These are phyloP conservation scores for Merops nubicus DNA, from an alignment of 2,113 vertebrate species.

Conservation along the genomic window DNA sequence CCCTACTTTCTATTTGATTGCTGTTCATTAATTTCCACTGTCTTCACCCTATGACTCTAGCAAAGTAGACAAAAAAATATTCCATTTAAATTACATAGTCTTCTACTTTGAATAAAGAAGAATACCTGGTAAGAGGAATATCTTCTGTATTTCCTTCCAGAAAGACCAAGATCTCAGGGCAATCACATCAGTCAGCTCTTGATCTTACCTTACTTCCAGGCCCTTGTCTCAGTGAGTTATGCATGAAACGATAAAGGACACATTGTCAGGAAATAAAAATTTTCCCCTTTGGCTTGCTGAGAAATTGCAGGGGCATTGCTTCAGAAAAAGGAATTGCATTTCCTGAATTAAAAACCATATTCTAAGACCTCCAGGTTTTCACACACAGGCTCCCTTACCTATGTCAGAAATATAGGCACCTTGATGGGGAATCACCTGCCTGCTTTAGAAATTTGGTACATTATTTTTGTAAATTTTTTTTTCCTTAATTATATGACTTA, in stretches of 20 bases:
- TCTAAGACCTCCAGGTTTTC: neutral
- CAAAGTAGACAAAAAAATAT: neutral
- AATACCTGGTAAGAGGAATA: neutral
- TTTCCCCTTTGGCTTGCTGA: neutral
- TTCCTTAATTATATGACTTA: too few relatives aligned
- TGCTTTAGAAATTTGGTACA: too few relatives aligned
- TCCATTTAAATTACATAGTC: neutral
- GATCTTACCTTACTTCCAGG: neutral
- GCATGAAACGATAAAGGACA: neutral
- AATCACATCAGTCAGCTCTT: neutral
- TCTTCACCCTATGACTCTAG: neutral
- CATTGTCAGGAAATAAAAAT: neutral
- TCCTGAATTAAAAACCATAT: neutral
- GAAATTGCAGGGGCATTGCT: neutral
- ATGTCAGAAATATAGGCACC: too few relatives aligned
- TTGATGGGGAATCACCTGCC: too few relatives aligned
- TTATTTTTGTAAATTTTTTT: too few relatives aligned
- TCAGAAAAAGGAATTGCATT: neutral
- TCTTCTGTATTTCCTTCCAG: neutral
- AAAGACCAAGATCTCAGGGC: neutral
- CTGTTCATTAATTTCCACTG: neutral
- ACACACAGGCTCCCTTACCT: too few relatives aligned
- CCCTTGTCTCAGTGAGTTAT: neutral
- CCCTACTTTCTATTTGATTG: neutral
- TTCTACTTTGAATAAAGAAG: neutral